phyloP scores from a whole-genome alignment of 2,113 vertebrate species.

The Gymnocephalus cernua region DNA sequence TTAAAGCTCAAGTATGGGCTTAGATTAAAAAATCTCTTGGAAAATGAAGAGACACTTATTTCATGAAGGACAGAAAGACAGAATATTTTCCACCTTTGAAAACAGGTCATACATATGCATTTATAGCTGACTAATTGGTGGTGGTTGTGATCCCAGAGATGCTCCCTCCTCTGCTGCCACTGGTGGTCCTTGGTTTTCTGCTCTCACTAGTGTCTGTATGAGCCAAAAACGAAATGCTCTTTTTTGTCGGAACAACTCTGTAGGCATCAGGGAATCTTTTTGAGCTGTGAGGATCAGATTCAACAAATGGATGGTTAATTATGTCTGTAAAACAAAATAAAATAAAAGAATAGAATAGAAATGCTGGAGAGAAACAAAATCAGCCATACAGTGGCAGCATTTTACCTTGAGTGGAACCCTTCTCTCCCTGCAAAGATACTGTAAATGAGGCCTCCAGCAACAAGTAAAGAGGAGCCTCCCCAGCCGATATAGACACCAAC shows the following conservation, averaged over 20 bases:
- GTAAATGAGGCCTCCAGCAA: conserved; percentile 91
- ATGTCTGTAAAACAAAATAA: not conserved
- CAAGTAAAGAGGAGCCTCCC: conserved; percentile 92
- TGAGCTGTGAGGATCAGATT: conserved; percentile 53
- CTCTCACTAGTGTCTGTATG: conserved; percentile 38
- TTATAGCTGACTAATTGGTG: conserved; percentile 79
- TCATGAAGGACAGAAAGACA: not conserved
- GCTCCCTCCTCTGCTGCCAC: conserved; percentile 48
- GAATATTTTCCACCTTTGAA: not conserved
- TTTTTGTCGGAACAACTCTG: conserved; percentile 37
- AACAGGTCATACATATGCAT: conserved; percentile 86
- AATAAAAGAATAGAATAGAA: not conserved
- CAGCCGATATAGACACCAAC: conserved; percentile 94
- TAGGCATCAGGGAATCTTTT: conserved; percentile 54
- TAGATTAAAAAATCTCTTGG: not conserved
- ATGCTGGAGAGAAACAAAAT: not conserved
- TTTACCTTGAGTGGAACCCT: conserved; percentile 77
- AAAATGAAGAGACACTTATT: not conserved
- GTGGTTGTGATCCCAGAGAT: conserved; percentile 52
- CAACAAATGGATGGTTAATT: conserved; percentile 21
- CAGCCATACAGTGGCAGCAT: not conserved
- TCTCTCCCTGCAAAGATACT: conserved; percentile 85
- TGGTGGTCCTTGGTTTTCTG: conserved; percentile 51
- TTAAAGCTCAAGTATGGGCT: not conserved
- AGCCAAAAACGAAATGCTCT: conserved; percentile 34